Base-by-base conservation (phyloP, 2,113 vertebrate species). In the Cariama cristata region DNA sequence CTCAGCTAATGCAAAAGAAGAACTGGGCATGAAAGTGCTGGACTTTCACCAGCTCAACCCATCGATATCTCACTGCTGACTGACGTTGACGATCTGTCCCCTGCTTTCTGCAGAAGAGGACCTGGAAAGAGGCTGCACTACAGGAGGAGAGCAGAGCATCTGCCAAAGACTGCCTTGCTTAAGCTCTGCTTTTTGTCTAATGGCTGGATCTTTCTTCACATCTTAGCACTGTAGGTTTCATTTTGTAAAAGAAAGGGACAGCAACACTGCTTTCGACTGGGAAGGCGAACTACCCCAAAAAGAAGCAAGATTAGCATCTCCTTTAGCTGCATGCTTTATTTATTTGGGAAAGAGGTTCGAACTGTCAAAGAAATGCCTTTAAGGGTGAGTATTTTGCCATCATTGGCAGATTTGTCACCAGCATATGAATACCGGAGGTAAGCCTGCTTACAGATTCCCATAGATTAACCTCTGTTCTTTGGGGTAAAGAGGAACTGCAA, bases 381-480 rank as follows among this genome's bases (percentile, higher is more conserved):
- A 40, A 56, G 32, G 24, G n/a, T 0, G 4, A 23, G 4, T 33
- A 20, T 81, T 77, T 68, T 62, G 17, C 56, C 64, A 6, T 17
- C 1, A 0, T 1, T 13, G 52, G 11, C 33, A 77, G n/a, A 28
- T 66, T 62, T n/a, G 52, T 53, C 47, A 38, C n/a, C 59, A 71
- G 30, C 11, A 2, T 26, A 7, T 4, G 13, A 63, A 67, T n/a
- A 32, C 20, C 28, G 33, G 49, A 21, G 8, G 5, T 9, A 58
- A 69, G 7, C 15, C 80, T 74, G 42, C 5, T 74, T 32, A 55
- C 0, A 4, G 40, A 53, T 52, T 35, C 44, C 55, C 44, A 4
- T 1, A 15, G 35, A 35, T 60, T 50, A n/a, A 32, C 44, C 15
- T 11, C 4, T 33, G 3, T 4, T 17, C 8, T 52, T 8, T 8